Conservation (phyloP, 2,113 vertebrate genomes). For the Daboia siamensis region DNA sequence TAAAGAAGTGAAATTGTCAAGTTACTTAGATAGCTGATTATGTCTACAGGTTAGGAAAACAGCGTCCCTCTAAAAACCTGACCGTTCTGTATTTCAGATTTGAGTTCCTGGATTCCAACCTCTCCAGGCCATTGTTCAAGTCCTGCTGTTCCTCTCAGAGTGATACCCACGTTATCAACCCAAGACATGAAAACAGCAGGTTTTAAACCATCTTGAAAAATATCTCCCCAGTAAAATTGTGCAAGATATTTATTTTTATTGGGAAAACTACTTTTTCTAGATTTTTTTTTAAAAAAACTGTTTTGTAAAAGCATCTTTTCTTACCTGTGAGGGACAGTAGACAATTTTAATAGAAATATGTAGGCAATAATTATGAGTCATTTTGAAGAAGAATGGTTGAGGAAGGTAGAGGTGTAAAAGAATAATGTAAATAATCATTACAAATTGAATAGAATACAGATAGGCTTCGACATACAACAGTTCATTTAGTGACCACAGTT, state of each 20-base stretch:
- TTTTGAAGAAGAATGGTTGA: not conserved
- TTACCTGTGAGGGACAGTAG: not conserved
- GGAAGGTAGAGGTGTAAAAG: not conserved
- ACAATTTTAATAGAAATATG: not conserved
- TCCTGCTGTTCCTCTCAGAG: constrained; percentile 81
- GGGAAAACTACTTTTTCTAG: not conserved
- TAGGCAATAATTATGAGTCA: not conserved
- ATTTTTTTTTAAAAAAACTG: not conserved
- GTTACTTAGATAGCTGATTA: not conserved
- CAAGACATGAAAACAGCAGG: constrained; percentile 93
- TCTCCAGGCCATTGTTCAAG: constrained; percentile 78
- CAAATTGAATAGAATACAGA: too few relatives aligned
- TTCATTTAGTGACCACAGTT: too few relatives aligned
- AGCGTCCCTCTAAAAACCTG: constrained; percentile 42
- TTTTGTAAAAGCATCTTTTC: not conserved
- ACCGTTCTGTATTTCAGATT: constrained; percentile 69
- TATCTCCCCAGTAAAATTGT: not conserved
- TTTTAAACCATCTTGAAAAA: not conserved
- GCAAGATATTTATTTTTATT: not conserved
- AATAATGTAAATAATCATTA: not conserved
- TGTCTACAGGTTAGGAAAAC: constrained; percentile 4
- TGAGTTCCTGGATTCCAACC: constrained; percentile 82
- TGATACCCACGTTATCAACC: constrained; percentile 89
- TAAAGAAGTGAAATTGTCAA: constrained; percentile 30
- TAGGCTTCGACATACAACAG: too few relatives aligned